Evolutionary conservation across 2,113 vertebrate species (phyloP), one percentile per base, ranked within the genome.

Genomic region (Tricholaema leucomelas): DNA sequence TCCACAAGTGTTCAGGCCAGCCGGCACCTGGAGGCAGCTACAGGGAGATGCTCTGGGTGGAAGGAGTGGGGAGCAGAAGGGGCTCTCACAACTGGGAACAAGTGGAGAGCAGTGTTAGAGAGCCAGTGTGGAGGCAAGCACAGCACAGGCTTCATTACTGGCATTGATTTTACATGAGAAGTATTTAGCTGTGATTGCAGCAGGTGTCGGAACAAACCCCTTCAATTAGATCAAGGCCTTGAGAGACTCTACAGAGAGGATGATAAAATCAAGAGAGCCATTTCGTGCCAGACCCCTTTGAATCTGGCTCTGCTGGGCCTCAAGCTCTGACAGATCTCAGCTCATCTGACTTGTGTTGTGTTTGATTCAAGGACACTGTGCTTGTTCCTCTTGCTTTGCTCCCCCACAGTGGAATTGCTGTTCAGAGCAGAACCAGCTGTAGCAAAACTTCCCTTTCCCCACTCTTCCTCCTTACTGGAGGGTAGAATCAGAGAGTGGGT

Each of bases 121-220:
- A 88, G 71, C 3, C 35, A 15, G 78, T 1, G 5, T 7, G 72
- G 90, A 76, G 75, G 50, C 14, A 11, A 50, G 90, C 64, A 5
- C 21, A 52, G 78, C 87, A 23, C 85, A 70, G 55, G 35, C 87
- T 76, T 35, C 16, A 0, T 7, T 66, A 18, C 2, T 66, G 72
- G 81, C 85, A 63, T 5, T 12, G 94, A 67, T 82, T 63, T 50
- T 5, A 52, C 59, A 8, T 3, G 75, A 87, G 2, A 73, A 87
- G 36, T 36, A 6, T 66, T 74, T 21, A 91, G 76, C 76, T 71
- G 5, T 77, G 93, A 93, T 60, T 92, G 93, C 91, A 89, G 91
- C 90, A 93, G 93, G 90, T 90, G 82, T 92, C 42, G 2, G 94
- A 92, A 90, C 93, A 93, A 96, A 81, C 85, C 93, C 94, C 85